Percentiles rank a stretch among this genome's conserved stretches.
These are phyloP conservation scores for Gymnoscopelus microlampas DNA, from an alignment of 2,797 vertebrate genomes.

Conservation along the genomic window DNA sequence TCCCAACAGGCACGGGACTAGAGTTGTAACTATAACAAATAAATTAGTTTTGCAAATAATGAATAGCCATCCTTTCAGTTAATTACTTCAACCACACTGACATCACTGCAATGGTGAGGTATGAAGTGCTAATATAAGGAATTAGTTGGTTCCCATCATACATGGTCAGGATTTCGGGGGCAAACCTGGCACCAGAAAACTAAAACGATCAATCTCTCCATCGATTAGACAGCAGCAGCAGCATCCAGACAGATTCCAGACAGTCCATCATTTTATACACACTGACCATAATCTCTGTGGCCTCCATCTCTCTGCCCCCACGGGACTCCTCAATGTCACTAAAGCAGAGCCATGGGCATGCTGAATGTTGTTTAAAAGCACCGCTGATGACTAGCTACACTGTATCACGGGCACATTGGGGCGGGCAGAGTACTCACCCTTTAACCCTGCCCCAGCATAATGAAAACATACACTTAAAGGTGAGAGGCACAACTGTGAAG, in stretches of 20 bases:
- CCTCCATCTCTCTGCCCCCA: conserved; percentile 3
- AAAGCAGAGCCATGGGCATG: conserved; percentile 32
- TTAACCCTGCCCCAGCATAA: conserved; percentile 47
- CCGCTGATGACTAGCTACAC: conserved; percentile 34
- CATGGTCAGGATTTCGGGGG: background rate
- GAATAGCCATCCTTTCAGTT: no score
- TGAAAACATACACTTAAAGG: conserved; percentile 39
- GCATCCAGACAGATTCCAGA: conserved; percentile 18
- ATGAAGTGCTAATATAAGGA: no score
- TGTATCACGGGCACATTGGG: conserved; percentile 2
- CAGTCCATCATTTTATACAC: conserved; percentile 52
- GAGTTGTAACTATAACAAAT: no score
- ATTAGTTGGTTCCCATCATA: no score
- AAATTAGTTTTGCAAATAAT: no score
- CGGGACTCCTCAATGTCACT: conserved; percentile 45
- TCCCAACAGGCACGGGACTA: no score
- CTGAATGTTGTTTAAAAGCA: conserved; percentile 29
- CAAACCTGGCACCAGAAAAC: conserved; percentile 7
- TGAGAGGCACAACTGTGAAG: conserved; percentile 28
- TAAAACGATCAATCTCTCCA: conserved; percentile 21
- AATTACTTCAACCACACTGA: no score
- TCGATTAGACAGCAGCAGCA: conserved; percentile 9
- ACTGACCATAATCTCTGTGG: conserved; percentile 36
- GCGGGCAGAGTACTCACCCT: conserved; percentile 51
- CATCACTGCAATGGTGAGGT: no score